These are phyloP conservation scores for Drosophila ambigua DNA, from an alignment of 1,140 invertebrate species.

Conservation along the genomic window DNA sequence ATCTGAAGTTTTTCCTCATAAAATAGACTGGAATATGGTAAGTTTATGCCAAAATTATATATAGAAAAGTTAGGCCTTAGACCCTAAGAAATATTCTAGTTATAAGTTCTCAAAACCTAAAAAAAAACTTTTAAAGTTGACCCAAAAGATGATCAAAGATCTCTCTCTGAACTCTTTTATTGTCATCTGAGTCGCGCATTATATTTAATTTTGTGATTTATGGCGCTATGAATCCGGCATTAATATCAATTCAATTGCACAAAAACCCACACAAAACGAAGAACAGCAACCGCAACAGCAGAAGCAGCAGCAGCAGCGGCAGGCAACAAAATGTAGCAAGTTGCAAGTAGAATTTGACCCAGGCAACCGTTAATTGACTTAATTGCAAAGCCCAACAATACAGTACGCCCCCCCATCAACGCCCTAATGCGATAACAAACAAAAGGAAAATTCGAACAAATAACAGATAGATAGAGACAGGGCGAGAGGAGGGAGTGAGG, in stretches of 20 bases:
- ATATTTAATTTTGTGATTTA: conserved; percentile 70
- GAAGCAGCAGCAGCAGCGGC: background rate
- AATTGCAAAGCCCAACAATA: conserved; percentile 63
- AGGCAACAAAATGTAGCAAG: conserved; percentile 12
- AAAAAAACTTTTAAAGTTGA: too few species aligned
- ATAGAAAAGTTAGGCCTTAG: too few species aligned
- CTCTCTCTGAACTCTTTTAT: background rate
- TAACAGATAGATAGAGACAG: conserved; percentile 23
- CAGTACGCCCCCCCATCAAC: conserved; percentile 25
- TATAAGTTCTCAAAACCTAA: too few species aligned
- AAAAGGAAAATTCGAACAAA: conserved; percentile 53
- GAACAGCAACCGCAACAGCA: conserved; percentile 12
- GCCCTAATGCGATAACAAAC: conserved; percentile 67
- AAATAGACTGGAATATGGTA: too few species aligned
- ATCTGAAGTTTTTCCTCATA: too few species aligned
- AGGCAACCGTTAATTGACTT: conserved; percentile 68
- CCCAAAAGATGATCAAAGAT: too few species aligned
- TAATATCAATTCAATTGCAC: conserved; percentile 70
- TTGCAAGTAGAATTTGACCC: conserved; percentile 53
- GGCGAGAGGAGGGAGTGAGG: background rate
- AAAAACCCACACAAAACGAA: conserved; percentile 35
- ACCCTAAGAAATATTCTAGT: too few species aligned
- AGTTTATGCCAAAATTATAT: too few species aligned
- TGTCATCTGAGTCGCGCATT: background rate
- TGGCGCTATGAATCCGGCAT: conserved; percentile 64